Evolutionary conservation across 1,140 invertebrate species (phyloP).

Genomic region (Mylabris phalerata): DNA sequence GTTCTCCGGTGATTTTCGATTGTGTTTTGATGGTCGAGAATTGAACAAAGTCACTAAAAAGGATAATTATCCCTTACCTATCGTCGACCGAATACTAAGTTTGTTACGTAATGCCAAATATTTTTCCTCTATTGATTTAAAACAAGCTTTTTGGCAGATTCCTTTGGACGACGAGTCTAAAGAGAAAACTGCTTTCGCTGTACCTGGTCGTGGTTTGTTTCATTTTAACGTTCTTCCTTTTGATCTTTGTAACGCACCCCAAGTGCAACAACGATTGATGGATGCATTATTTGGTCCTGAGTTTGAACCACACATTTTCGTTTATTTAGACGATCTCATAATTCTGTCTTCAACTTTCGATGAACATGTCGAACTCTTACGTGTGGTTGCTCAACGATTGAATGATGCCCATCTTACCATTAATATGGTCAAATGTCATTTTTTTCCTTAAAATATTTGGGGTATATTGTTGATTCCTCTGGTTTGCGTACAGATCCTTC

Average conservation of each 20-base stretch:
- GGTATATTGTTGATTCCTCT: conserved; percentile 16
- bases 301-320: conserved; percentile 8
- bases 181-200: conserved; percentile 41
- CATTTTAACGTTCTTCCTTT: conserved; percentile 44
- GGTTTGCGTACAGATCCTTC: conserved; percentile 40
- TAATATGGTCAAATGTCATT: conserved; percentile 11
- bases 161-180: conserved; percentile 7
- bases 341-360: conserved; percentile 8
- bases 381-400: background rate
- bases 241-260: conserved; percentile 39
- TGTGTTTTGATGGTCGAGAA: conserved; percentile 21
- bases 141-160: conserved; percentile 34
- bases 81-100: conserved; percentile 42
- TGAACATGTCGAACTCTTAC: conserved; percentile 5
- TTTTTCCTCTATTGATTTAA: conserved; percentile 16
- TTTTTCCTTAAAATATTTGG: conserved; percentile 11
- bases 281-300: conserved; percentile 6
- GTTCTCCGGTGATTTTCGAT: conserved; percentile 9
- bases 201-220: conserved; percentile 38
- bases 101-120: conserved; percentile 16
- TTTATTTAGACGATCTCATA: conserved; percentile 18
- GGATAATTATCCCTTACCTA: conserved; percentile 42
- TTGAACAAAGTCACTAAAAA: conserved; percentile 39
- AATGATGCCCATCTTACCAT: conserved; percentile 5
- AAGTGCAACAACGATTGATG: conserved; percentile 14